These are phyloP conservation scores for Helleia helle DNA, from an alignment of 2,888 invertebrate genomes.

Conservation along the genomic window DNA sequence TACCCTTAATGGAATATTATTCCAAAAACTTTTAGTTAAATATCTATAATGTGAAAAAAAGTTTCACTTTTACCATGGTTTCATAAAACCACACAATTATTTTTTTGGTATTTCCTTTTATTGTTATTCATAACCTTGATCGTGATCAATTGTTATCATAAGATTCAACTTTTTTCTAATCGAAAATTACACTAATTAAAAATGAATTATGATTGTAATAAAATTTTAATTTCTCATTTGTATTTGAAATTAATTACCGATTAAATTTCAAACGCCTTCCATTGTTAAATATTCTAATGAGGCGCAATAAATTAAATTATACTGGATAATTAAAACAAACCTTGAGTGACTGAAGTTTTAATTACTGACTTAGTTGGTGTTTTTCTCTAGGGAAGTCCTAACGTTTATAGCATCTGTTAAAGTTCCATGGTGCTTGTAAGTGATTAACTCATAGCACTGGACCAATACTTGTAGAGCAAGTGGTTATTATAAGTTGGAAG, in stretches of 20 bases:
- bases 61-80: too few relatives aligned
- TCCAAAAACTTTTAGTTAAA: too few relatives aligned
- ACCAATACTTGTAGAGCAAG: too few relatives aligned
- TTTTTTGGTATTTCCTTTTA: too few relatives aligned
- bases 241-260: neutral
- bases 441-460: too few relatives aligned
- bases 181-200: neutral
- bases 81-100: too few relatives aligned
- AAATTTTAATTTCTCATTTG: slow-evolving; percentile 4
- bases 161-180: neutral
- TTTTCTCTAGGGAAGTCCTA: neutral
- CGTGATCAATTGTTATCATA: too few relatives aligned
- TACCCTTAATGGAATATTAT: too few relatives aligned
- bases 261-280: neutral
- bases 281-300: slow-evolving; percentile 4
- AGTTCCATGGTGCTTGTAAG: too few relatives aligned
- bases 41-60: too few relatives aligned
- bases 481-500: neutral
- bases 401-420: too few relatives aligned
- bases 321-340: slow-evolving; percentile 3
- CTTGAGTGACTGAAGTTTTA: neutral
- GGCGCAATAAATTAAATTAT: slow-evolving; percentile 1
- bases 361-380: neutral
- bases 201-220: neutral
- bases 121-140: too few relatives aligned